These are phyloP conservation scores for Scylla paramamosain DNA, from an alignment of 1,140 invertebrate species.

Conservation along the genomic window DNA sequence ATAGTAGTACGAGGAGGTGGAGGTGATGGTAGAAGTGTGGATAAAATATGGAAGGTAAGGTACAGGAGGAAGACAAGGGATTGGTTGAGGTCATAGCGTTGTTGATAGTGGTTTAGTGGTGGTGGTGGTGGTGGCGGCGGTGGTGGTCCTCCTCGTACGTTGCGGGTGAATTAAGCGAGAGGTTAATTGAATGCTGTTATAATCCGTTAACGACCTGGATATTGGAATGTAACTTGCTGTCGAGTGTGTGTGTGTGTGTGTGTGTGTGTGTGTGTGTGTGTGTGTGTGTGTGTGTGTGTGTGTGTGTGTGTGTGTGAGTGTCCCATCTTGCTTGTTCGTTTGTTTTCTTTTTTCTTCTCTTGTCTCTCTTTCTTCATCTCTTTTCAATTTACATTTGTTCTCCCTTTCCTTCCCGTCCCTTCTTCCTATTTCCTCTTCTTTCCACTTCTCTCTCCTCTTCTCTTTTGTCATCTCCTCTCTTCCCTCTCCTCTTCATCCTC, in stretches of 20 bases:
- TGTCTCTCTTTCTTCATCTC: neutral
- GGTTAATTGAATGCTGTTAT: neutral
- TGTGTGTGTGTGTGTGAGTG: neutral
- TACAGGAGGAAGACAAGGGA: neutral
- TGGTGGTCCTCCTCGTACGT: neutral
- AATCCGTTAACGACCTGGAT: conserved; percentile 5
- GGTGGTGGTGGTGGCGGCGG: neutral
- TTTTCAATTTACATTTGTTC: neutral
- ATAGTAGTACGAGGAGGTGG: no score
- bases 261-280: conserved; percentile 55
- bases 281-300: conserved; percentile 47
- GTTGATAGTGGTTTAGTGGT: neutral
- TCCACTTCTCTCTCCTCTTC: neutral
- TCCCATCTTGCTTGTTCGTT: neutral
- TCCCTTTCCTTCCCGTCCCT: neutral
- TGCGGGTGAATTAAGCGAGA: neutral
- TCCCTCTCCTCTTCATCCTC: neutral
- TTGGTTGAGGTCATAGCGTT: neutral
- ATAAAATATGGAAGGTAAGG: no score
- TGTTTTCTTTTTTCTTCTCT: neutral
- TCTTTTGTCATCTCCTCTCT: neutral
- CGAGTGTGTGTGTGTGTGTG: conserved; percentile 30
- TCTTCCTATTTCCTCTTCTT: neutral
- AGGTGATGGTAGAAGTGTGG: no score
- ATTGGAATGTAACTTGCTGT: conserved; percentile 13